Evolutionary conservation across 2,113 vertebrate genomes (phyloP).

Genomic region (Cranoglanis bouderius): DNA sequence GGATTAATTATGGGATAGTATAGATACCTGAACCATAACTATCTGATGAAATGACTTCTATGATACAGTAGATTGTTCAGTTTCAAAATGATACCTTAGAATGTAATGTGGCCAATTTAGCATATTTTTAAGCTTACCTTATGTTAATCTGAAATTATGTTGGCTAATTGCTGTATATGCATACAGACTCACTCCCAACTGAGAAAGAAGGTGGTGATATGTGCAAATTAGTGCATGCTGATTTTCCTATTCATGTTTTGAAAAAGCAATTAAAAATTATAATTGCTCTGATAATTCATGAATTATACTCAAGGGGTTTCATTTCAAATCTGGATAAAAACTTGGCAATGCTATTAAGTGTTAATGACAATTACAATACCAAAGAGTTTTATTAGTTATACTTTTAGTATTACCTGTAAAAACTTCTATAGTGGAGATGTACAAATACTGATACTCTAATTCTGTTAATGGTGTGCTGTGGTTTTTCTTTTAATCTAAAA

Average conservation of each 20-base stretch:
- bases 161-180: not conserved
- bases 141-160: not conserved
- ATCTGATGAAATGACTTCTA: not conserved
- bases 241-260: conserved; percentile 10
- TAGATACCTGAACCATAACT: not conserved
- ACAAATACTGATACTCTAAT: not conserved
- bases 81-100: not conserved
- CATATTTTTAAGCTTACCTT: not conserved
- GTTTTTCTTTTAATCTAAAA: not conserved
- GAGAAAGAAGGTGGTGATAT: not conserved
- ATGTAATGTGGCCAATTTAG: not conserved
- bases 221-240: not conserved
- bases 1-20: not conserved
- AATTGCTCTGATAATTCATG: not conserved
- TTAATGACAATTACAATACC: not conserved
- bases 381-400: not conserved
- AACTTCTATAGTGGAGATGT: not conserved
- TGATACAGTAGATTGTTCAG: not conserved
- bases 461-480: not conserved
- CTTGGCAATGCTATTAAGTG: not conserved
- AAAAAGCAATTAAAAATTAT: not conserved
- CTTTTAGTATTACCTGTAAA: not conserved
- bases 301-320: not conserved
- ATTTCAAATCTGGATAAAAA: not conserved
- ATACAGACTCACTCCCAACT: not conserved